Evolutionary conservation across 2,888 invertebrate species (phyloP).

Genomic region (Scrobipalpa atriplicella): DNA sequence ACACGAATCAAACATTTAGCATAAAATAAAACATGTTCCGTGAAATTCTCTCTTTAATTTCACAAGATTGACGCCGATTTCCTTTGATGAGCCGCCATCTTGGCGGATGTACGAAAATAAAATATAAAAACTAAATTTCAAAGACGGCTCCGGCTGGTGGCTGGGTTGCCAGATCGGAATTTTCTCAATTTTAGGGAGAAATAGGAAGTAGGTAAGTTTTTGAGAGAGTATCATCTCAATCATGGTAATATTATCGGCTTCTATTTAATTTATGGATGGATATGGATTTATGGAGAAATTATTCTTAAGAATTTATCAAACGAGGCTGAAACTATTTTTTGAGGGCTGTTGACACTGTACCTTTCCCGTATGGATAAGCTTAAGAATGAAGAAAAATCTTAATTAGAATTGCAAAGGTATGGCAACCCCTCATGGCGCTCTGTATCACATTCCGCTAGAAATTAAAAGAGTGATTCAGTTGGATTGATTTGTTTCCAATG

Average conservation of each 20-base stretch:
- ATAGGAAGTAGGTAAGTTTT: no score
- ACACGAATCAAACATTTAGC: background rate
- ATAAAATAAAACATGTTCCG: slow-evolving; percentile 4
- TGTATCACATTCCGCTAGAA: background rate
- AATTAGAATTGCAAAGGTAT: background rate
- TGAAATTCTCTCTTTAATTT: background rate
- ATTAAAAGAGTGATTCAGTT: background rate
- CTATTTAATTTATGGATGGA: no score
- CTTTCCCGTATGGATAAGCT: no score
- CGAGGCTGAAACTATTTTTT: no score
- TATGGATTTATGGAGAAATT: no score
- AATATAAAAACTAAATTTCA: slow-evolving; percentile 38
- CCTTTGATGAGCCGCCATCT: slow-evolving; percentile 35
- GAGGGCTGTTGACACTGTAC: no score
- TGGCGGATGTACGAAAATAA: slow-evolving; percentile 43
- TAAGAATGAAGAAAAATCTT: no score
- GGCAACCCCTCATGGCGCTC: background rate
- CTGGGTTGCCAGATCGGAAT: background rate
- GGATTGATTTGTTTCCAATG: slow-evolving; percentile 1
- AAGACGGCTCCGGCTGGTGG: background rate
- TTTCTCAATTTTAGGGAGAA: background rate
- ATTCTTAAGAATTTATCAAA: no score
- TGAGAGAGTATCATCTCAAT: no score
- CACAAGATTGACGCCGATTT: slow-evolving; percentile 26
- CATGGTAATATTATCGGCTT: no score